Base-by-base conservation (phyloP, 2,888 invertebrate genomes). In the Cataglyphis albicans region DNA sequence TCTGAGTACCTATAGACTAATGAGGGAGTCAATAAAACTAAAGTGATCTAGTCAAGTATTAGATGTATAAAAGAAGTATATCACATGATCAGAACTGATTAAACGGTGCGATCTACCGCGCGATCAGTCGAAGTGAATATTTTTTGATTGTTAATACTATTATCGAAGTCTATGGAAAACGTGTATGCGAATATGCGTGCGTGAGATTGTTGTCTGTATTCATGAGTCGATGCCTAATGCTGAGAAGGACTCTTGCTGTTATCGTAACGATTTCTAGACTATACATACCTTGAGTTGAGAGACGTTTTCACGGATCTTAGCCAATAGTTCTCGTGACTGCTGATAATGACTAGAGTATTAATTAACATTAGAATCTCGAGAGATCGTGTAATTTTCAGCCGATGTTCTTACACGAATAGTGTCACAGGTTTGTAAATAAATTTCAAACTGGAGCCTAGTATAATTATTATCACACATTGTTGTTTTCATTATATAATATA, bases 401-500 rank as follows among this genome's bases (percentile, higher is more conserved):
- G 5, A 73, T 55, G 80, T 70, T 68, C 84, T 81, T 82, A 84
- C 68, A 80, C 76, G 89, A 86, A 86, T 88, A 86, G 86, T 89
- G 88, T 83, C 82, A 76, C 72, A 86, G 63, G 84, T 74, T 86
- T 91, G 90, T 91, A 91, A 63, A 91, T 90, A 89, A 80, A 78
- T 18, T 88, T 82, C 72, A 87, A 90, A 87, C 84, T 85, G 88
- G 87, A 92, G 91, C 89, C 87, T 90, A 91, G 89, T 76, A 85
- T 91, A 88, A 90, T 87, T 81, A 89, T 87, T 89, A 90, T 84
- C 84, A 87, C 82, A 87, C 85, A 83, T 91, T 88, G 90, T 91
- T 89, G 89, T 92, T 92, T 92, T 91, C 91, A 90, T 89, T 90
- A 89, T n/a, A 52, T 90, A 90, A 88, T 86, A 52, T 87, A 88